These are phyloP conservation scores for Eriosoma lanigerum DNA, from an alignment of 1,140 invertebrate genomes.

Conservation along the genomic window DNA sequence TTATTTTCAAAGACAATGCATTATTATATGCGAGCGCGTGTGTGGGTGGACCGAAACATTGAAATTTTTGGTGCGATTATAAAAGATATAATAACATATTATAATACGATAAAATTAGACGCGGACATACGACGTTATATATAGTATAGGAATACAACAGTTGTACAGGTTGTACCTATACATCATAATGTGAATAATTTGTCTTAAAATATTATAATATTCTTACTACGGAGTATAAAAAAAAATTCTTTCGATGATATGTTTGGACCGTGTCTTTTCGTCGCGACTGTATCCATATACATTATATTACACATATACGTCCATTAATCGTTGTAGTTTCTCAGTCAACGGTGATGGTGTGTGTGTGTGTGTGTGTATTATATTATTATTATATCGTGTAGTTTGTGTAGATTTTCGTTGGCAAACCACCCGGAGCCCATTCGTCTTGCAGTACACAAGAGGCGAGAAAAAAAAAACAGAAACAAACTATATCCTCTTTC, in stretches of 20 bases:
- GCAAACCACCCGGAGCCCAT: not conserved
- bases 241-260: not conserved
- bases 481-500: slow-evolving; percentile 6
- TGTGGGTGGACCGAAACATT: not conserved
- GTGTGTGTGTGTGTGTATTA: too few species aligned
- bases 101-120: not conserved
- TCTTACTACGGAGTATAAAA: not conserved
- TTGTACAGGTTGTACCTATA: too few species aligned
- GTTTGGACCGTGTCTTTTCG: not conserved
- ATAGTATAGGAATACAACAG: too few species aligned
- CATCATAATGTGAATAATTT: not conserved
- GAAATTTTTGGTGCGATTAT: not conserved
- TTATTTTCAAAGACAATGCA: slow-evolving; percentile 1
- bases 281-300: not conserved
- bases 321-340: slow-evolving; percentile 23
- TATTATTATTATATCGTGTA: not conserved
- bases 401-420: not conserved
- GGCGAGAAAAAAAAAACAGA: not conserved
- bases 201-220: not conserved
- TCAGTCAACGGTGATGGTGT: not conserved
- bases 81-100: too few species aligned
- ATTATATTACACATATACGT: not conserved
- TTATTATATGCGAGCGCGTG: not conserved
- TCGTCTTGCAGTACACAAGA: not conserved
- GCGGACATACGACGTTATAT: too few species aligned